Base-by-base conservation (phyloP, 37 sponge, comb jelly and placozoan species). In the Aphrocallistes beatrix region DNA sequence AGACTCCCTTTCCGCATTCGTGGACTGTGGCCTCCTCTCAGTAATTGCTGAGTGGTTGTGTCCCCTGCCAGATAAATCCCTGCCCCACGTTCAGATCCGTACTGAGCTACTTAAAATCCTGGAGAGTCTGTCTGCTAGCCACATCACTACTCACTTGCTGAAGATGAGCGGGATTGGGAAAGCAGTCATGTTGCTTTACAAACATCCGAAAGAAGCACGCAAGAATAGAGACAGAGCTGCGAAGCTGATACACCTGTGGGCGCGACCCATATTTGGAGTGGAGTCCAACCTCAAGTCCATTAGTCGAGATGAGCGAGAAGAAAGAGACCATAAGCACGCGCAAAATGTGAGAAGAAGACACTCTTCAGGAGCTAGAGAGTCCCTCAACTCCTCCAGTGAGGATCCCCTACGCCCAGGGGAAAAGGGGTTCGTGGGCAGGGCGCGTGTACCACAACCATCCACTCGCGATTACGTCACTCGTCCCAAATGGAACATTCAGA, bases 221-320 rank as follows among this genome's bases (percentile, higher is more conserved):
- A 93, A 91, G 85, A 94, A 94, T 84, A 87, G 86, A 42, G 93
- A 92, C 38, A 92, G 89, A 47, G 93, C 99, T 83, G 94, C 94
- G 13, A 94, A 93, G 38, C 87, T 98, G 0, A 91, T 98, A 92
- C 92, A 93, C 87, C 89, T 93, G 39, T 98, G 99, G 99, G 93
- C 99, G 0, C 89, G 99, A 23, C 99, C 95, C 1, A 94, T 98
- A 40, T 98, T 98, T 87, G 99, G 99, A 21, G 88, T 98, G 83
- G 89, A 94, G 16, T 87, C 91, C 50, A 90, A 98, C 85, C 88
- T 91, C 69, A 94, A 93, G 81, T 75, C 86, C 0, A 45, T 98
- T 82, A 92, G 88, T 45, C 69, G 95, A 0, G 94, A 98, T n/a
- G 95, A 98, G 86, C 51, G 99, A 51, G 95, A 94, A 82, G 88